Evolutionary conservation across 1,140 invertebrate species (phyloP).

Genomic region (Phortica variegata): DNA sequence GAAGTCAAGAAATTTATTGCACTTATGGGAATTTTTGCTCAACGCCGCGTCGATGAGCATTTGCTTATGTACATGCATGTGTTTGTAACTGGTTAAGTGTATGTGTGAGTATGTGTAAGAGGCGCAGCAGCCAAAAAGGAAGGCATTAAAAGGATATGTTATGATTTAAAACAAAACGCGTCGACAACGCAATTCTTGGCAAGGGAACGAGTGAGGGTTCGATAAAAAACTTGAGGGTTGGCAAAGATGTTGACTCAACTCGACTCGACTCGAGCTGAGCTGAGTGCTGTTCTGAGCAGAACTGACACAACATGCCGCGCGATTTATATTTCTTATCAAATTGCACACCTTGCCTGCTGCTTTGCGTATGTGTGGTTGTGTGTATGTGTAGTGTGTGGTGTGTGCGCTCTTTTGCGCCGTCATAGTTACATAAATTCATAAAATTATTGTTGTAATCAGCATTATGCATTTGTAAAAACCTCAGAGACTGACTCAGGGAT

Average conservation of each 20-base stretch:
- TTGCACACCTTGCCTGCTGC: slow-evolving; percentile 13
- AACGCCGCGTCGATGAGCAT: neutral
- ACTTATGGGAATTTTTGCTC: slow-evolving; percentile 24
- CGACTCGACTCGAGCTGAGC: no score
- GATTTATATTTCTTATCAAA: slow-evolving; percentile 9
- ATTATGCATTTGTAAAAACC: slow-evolving; percentile 55
- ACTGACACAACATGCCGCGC: no score
- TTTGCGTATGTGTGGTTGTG: neutral
- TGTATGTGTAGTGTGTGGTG: neutral
- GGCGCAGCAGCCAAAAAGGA: slow-evolving; percentile 6
- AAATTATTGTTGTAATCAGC: slow-evolving; percentile 57
- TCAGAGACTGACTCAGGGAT: slow-evolving; percentile 27
- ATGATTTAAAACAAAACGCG: slow-evolving; percentile 11
- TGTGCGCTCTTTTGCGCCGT: neutral
- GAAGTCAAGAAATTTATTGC: slow-evolving; percentile 23
- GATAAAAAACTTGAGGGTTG: no score
- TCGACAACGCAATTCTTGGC: no score
- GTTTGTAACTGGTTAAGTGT: no score
- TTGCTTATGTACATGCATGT: neutral
- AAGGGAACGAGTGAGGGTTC: no score
- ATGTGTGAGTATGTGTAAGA: slow-evolving; percentile 16
- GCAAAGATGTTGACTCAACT: no score
- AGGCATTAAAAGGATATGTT: slow-evolving; percentile 15
- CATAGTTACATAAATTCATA: slow-evolving; percentile 50
- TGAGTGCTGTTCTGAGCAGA: no score